A percentile compares a stretch with the other conserved stretches of the same genome.
Conservation (phyloP, 1,140 invertebrate species). For the Drosophila prosaltans region DNA sequence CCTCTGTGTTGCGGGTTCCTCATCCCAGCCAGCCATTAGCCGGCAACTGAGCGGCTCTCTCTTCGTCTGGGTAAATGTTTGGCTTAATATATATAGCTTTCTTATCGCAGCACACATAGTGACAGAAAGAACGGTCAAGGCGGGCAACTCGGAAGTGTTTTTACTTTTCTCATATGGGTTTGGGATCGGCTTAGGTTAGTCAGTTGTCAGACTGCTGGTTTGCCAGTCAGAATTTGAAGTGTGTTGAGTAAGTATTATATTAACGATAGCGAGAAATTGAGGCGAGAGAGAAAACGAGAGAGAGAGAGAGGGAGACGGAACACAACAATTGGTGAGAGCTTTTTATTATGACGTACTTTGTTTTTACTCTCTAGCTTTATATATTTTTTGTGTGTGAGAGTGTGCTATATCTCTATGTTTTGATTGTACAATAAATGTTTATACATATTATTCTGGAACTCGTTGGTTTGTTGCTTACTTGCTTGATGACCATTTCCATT, state of each 20-base stretch:
- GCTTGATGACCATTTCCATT: slow-evolving; percentile 12
- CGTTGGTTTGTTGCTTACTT: not conserved
- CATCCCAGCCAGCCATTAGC: slow-evolving; percentile 41
- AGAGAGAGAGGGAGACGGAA: slow-evolving; percentile 6
- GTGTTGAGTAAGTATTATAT: slow-evolving; percentile 5
- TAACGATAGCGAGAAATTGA: not conserved
- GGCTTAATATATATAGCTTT: slow-evolving; percentile 31
- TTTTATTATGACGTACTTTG: slow-evolving; percentile 43
- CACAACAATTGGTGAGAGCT: slow-evolving; percentile 66
- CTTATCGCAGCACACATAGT: slow-evolving; percentile 51
- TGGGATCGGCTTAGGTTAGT: slow-evolving; percentile 63
- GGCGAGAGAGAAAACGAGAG: slow-evolving; percentile 16
- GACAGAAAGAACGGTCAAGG: slow-evolving; percentile 51
- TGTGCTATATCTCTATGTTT: slow-evolving; percentile 23
- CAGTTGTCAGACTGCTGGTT: slow-evolving; percentile 46
- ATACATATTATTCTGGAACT: slow-evolving; percentile 39
- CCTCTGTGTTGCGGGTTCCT: slow-evolving; percentile 25
- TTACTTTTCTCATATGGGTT: slow-evolving; percentile 30
- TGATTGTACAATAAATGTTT: slow-evolving; percentile 46
- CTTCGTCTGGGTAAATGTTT: slow-evolving; percentile 17
- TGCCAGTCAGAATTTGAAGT: slow-evolving; percentile 17
- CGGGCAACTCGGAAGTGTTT: slow-evolving; percentile 51
- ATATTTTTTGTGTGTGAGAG: slow-evolving; percentile 20
- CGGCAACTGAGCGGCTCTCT: slow-evolving; percentile 28
- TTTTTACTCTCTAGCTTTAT: slow-evolving; percentile 35